A percentile compares a stretch with the other conserved stretches of the same genome.
Conservation (phyloP, 2,888 invertebrate genomes). For the Anaspis maculata region DNA sequence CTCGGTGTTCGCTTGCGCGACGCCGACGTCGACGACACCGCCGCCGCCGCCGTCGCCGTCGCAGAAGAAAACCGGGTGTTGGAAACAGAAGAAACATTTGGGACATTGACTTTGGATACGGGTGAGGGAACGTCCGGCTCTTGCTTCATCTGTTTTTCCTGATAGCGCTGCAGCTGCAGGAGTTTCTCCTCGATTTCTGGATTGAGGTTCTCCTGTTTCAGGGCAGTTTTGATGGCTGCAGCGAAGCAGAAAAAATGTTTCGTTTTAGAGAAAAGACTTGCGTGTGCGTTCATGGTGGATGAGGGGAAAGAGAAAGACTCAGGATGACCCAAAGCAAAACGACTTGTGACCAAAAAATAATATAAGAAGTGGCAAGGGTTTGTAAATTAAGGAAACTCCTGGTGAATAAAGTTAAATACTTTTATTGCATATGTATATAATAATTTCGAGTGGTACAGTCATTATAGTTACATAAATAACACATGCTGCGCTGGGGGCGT, state of each 20-base stretch:
- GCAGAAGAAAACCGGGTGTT: constrained; percentile 18
- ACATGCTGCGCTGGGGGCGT: too few species aligned
- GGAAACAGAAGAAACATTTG: constrained; percentile 30
- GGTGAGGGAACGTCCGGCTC: constrained; percentile 39
- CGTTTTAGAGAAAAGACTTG: constrained; percentile 15
- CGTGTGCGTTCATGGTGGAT: too few species aligned
- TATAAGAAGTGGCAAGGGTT: constrained; percentile 31
- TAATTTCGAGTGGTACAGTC: too few species aligned
- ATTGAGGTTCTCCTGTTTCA: constrained; percentile 83
- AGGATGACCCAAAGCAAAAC: constrained; percentile 36
- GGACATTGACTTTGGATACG: constrained; percentile 21
- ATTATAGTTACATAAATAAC: too few species aligned
- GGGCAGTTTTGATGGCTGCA: constrained; percentile 82
- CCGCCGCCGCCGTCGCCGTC: background rate
- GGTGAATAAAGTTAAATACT: constrained; percentile 22
- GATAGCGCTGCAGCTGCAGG: constrained; percentile 76
- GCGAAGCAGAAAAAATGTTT: constrained; percentile 13
- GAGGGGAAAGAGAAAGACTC: constrained; percentile 16
- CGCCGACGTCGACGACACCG: constrained; percentile 13
- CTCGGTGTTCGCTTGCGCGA: constrained; percentile 37
- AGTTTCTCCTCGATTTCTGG: constrained; percentile 91
- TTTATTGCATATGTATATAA: constrained; percentile 31
- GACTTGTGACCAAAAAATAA: constrained; percentile 31
- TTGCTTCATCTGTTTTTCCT: constrained; percentile 68
- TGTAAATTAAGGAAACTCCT: constrained; percentile 29